These are phyloP conservation scores for Fulmarus glacialis DNA, from an alignment of 2,113 vertebrate species.

Conservation along the genomic window DNA sequence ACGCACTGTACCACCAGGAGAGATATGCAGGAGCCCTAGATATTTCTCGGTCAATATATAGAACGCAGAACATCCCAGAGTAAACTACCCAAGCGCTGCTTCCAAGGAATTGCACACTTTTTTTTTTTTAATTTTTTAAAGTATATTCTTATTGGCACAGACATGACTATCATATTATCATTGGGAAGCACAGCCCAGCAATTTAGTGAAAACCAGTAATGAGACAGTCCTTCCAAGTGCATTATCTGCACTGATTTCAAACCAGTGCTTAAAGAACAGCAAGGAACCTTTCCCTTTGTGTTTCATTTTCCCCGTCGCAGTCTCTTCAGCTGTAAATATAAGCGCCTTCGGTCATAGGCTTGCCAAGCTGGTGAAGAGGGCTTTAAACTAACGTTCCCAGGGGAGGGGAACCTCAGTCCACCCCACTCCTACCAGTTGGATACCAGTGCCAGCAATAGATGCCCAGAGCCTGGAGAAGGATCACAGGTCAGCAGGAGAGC, in stretches of 20 bases:
- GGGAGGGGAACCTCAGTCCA: not conserved
- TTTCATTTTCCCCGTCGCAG: not conserved
- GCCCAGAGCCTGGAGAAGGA: no score
- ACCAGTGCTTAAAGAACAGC: not conserved
- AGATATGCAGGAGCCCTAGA: not conserved
- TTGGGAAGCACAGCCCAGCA: not conserved
- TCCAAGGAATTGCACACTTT: not conserved
- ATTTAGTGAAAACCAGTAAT: not conserved
- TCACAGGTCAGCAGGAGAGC: no score
- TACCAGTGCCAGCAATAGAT: no score
- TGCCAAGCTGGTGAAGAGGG: not conserved
- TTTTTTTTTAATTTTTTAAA: no score
- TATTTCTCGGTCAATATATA: rapidly evolving
- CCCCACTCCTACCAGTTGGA: no score
- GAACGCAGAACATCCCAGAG: not conserved
- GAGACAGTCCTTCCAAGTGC: not conserved
- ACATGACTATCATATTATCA: not conserved
- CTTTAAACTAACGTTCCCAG: not conserved
- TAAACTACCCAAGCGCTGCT: not conserved
- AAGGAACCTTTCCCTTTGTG: not conserved
- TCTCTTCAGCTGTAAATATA: not conserved
- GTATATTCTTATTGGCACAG: not conserved
- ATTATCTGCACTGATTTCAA: not conserved
- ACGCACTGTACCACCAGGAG: rapidly evolving
- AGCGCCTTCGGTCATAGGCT: not conserved